Evolutionary conservation across 2,888 invertebrate species (phyloP).

Genomic region (Drosophila lutescens): DNA sequence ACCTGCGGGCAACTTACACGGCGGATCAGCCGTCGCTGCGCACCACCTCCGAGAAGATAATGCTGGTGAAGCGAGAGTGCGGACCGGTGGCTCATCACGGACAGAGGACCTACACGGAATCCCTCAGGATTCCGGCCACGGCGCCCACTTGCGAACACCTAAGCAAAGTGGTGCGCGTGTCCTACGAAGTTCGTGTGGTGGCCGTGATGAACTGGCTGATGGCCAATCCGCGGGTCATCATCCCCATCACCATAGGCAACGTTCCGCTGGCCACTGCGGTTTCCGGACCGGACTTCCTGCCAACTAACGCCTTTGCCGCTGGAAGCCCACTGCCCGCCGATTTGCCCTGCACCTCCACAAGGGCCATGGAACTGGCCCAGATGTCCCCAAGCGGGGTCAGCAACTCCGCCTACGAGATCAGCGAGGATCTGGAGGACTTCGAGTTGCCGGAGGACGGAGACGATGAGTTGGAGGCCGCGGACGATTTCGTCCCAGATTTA

Average conservation of each 20-base stretch:
- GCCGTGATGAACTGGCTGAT: constrained; percentile 79
- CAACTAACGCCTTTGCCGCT: neutral
- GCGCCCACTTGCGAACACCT: constrained; percentile 82
- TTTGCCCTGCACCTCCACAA: constrained; percentile 76
- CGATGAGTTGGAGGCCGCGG: constrained; percentile 58
- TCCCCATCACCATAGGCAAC: constrained; percentile 83
- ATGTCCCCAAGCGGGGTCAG: constrained; percentile 24
- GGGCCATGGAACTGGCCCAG: constrained; percentile 61
- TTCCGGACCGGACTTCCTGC: constrained; percentile 23
- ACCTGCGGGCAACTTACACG: constrained; percentile 83
- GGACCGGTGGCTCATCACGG: constrained; percentile 65
- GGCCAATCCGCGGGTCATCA: constrained; percentile 74
- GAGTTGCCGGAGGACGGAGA: constrained; percentile 68
- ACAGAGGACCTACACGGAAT: constrained; percentile 70
- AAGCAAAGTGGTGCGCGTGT: constrained; percentile 82
- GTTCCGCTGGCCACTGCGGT: constrained; percentile 75
- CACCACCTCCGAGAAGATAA: constrained; percentile 76
- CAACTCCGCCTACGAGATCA: constrained; percentile 47
- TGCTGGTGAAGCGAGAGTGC: constrained; percentile 76
- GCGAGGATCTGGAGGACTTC: constrained; percentile 62
- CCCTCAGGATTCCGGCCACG: constrained; percentile 81
- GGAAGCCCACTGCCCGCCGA: constrained; percentile 54
- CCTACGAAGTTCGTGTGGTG: constrained; percentile 81
- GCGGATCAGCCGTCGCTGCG: constrained; percentile 76
- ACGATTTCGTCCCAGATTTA: constrained; percentile 62